Evolutionary conservation across 2,113 vertebrate species (phyloP), one percentile per base, ranked within the genome.

Genomic region (Cygnus atratus): DNA sequence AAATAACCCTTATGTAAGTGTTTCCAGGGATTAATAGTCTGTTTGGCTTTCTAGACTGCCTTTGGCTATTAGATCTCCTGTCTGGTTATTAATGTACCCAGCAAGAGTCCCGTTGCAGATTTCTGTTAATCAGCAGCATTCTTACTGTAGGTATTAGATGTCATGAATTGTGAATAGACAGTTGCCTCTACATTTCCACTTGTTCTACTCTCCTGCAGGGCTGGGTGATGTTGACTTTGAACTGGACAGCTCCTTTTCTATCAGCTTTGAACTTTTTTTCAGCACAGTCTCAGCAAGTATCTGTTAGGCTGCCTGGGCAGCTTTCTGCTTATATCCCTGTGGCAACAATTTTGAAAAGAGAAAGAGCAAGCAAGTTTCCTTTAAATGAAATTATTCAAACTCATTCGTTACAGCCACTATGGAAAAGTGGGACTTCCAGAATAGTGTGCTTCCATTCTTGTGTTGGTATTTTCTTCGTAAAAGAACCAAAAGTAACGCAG

Each of bases 141-240:
- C 33, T 44, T 71, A 33, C 16, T 39, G 54, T 48, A 80, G 58
- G 4, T 70, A 19, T 35, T 70, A 22, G 44, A 37, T 88, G 28
- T 37, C 28, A 15, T 16, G 63, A 66, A 39, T 79, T 90, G 78
- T 75, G 26, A 76, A 79, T 3, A 66, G 54, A 19, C 15, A 10
- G 9, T 33, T 82, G 29, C 66, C 84, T 91, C 21, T 62, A 20
- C 25, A 35, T 83, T 94, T 85, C 68, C 25, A 14, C 41, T 54
- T 48, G 22, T 84, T 61, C 43, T 90, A 4, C 39, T 54, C 33
- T 82, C 66, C 70, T 73, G 46, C 54, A 87, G 83, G 37, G 50
- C 54, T 91, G 73, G 31, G 35, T 68, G 58, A 61, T 87, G 41
- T 55, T 89, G 88, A 13, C 77, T 97, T 94, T 84, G 66, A 94